These are phyloP conservation scores for Asobara japonica DNA, from an alignment of 1,140 invertebrate species.

Conservation along the genomic window DNA sequence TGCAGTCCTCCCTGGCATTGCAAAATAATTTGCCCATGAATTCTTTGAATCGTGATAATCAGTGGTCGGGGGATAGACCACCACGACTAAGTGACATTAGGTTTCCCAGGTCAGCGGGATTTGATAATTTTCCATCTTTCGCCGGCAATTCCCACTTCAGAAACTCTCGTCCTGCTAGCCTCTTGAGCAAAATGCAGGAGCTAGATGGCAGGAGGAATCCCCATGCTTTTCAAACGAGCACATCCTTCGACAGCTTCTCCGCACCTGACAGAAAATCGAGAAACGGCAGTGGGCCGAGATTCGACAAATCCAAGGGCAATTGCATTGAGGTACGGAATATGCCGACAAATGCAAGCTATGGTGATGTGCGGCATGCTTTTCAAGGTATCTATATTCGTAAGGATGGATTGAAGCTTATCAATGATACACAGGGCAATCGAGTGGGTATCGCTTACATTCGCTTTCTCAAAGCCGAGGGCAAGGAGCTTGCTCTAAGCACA, in stretches of 20 bases:
- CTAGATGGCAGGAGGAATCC: conserved; percentile 71
- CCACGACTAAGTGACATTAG: conserved; percentile 45
- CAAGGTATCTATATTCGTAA: conserved; percentile 79
- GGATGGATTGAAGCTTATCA: conserved; percentile 86
- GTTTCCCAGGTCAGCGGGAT: conserved; percentile 49
- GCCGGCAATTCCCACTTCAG: conserved; percentile 36
- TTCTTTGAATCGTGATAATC: conserved; percentile 31
- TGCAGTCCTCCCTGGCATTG: conserved; percentile 30
- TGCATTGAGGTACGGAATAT: conserved; percentile 79
- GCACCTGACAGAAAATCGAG: conserved; percentile 37
- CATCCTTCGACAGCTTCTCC: neutral
- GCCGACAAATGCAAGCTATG: conserved; percentile 74
- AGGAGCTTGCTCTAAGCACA: conserved; percentile 74
- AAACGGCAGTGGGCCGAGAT: conserved; percentile 41
- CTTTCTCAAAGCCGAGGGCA: conserved; percentile 76
- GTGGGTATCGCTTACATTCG: conserved; percentile 83
- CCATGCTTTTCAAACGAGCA: conserved; percentile 67
- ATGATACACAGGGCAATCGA: conserved; percentile 79
- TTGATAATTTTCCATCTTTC: conserved; percentile 44
- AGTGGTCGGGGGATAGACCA: conserved; percentile 47
- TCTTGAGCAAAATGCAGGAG: conserved; percentile 66
- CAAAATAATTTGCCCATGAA: conserved; percentile 6
- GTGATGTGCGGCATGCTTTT: conserved; percentile 85
- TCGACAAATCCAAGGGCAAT: conserved; percentile 60
- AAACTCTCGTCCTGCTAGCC: conserved; percentile 28